phyloP scores from a whole-genome alignment of 2,888 invertebrate genomes.

The Nymphalis polychloros region DNA sequence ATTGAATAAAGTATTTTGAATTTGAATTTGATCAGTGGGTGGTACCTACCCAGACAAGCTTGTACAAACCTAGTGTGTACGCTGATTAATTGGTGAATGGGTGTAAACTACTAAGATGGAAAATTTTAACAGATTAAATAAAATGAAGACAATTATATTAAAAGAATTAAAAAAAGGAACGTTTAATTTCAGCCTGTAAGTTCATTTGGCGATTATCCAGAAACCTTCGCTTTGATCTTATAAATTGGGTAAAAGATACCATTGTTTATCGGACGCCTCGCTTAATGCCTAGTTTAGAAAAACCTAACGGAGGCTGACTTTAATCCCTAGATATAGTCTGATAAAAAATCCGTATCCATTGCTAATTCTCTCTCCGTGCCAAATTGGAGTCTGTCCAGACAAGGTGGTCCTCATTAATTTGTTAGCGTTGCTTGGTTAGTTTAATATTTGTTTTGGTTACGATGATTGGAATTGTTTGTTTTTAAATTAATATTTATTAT shows the following conservation, averaged over 20 bases:
- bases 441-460: constrained; percentile 28
- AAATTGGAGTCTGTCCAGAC: constrained; percentile 39
- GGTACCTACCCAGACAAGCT: too few species aligned
- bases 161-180: neutral
- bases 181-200: constrained; percentile 1
- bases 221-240: constrained; percentile 14
- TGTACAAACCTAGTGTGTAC: too few species aligned
- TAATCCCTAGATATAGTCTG: constrained; percentile 31
- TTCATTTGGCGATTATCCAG: constrained; percentile 8
- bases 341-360: constrained; percentile 36
- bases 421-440: constrained; percentile 32
- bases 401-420: constrained; percentile 37
- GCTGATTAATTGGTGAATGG: neutral
- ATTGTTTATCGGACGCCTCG: constrained; percentile 20
- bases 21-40: too few species aligned
- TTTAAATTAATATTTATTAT: neutral
- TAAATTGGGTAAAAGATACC: constrained; percentile 13
- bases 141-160: neutral
- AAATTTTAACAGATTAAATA: too few species aligned
- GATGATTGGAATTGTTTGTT: neutral
- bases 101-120: too few species aligned
- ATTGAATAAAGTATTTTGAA: too few species aligned
- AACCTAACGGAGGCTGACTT: constrained; percentile 17
- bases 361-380: constrained; percentile 35
- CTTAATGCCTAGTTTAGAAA: constrained; percentile 23